These are phyloP conservation scores for Trematomus bernacchii DNA, from an alignment of 2,797 vertebrate species.

Conservation along the genomic window DNA sequence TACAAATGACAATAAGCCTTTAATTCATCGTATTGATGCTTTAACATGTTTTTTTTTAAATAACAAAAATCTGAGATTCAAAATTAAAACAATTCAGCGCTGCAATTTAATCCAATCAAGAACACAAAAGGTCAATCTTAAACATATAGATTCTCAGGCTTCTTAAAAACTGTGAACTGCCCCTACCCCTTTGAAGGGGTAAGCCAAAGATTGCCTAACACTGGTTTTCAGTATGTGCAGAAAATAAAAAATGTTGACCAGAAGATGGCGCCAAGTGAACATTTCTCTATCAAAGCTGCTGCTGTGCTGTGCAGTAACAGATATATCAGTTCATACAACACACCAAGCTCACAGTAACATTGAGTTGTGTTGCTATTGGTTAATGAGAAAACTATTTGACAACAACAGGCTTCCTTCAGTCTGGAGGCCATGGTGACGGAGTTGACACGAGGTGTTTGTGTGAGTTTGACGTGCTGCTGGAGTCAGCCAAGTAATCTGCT, in stretches of 20 bases:
- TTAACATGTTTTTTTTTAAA: background rate
- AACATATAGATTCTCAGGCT: background rate
- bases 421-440: conserved; percentile 45
- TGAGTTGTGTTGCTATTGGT: conserved; percentile 11
- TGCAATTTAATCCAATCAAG: background rate
- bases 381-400: conserved; percentile 37
- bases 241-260: conserved; percentile 22
- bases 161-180: background rate
- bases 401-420: conserved; percentile 29
- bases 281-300: background rate
- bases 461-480: conserved; percentile 49
- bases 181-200: background rate
- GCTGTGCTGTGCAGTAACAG: background rate
- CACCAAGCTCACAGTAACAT: conserved; percentile 1
- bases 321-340: conserved; percentile 8
- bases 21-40: background rate
- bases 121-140: background rate
- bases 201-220: background rate
- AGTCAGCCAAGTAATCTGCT: conserved; percentile 43
- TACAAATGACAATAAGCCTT: background rate
- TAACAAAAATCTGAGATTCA: background rate
- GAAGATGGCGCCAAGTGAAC: conserved; percentile 52
- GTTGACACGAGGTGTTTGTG: conserved; percentile 26
- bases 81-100: background rate
- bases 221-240: too few relatives aligned